phyloP scores from a whole-genome alignment of 2,888 invertebrate species.

The Arge pagana region DNA sequence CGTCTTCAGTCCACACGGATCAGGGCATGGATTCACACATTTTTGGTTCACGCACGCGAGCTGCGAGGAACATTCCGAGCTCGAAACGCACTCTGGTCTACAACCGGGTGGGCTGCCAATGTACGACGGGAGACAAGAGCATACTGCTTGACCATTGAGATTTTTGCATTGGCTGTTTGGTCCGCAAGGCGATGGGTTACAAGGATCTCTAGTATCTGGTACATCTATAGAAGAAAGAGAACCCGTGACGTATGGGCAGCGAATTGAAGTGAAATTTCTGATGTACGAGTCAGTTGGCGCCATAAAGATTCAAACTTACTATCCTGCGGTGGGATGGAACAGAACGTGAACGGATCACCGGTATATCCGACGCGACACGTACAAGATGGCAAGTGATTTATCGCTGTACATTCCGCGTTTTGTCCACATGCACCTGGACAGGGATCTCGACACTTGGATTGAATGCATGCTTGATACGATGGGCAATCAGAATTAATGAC shows the following conservation, averaged over 20 bases:
- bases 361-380: slow-evolving; percentile 49
- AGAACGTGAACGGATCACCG: slow-evolving; percentile 56
- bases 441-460: slow-evolving; percentile 67
- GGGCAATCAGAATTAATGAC: slow-evolving; percentile 66
- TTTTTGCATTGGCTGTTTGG: slow-evolving; percentile 77
- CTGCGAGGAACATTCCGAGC: slow-evolving; percentile 71
- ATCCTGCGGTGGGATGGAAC: slow-evolving; percentile 38
- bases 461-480: slow-evolving; percentile 66
- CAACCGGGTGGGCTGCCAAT: slow-evolving; percentile 70
- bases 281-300: not conserved
- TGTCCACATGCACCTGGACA: slow-evolving; percentile 63
- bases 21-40: slow-evolving; percentile 74
- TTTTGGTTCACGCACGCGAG: slow-evolving; percentile 72
- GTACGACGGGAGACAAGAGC: slow-evolving; percentile 71
- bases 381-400: slow-evolving; percentile 55
- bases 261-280: not conserved
- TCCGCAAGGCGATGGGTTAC: slow-evolving; percentile 76
- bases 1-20: slow-evolving; percentile 75
- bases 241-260: not conserved
- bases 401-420: slow-evolving; percentile 56
- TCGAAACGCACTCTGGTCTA: slow-evolving; percentile 73
- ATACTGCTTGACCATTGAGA: slow-evolving; percentile 71
- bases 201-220: slow-evolving; percentile 62
- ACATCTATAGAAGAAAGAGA: slow-evolving; percentile 34
- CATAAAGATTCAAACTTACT: slow-evolving; percentile 25